Evolutionary conservation across 2,888 invertebrate species (phyloP).

Genomic region (Megamerina dolium): DNA sequence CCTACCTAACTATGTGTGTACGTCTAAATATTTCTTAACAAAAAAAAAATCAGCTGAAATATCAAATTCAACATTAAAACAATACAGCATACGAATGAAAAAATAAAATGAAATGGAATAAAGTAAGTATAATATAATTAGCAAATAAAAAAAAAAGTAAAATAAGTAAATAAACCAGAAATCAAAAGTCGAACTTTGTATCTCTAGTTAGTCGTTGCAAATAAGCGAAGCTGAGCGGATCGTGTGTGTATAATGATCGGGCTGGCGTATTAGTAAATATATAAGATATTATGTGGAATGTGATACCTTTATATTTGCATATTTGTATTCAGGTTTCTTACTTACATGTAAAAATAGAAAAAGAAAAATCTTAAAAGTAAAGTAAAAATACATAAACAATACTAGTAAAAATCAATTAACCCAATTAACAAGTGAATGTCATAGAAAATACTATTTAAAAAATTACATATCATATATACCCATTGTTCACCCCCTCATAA

Average conservation of each 20-base stretch:
- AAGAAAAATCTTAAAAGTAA: neutral
- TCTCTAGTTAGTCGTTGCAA: slow-evolving; percentile 14
- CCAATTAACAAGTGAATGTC: slow-evolving; percentile 10
- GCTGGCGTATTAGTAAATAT: no score
- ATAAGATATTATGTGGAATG: no score
- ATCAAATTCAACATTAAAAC: neutral
- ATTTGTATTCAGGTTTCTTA: no score
- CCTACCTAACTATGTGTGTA: no score
- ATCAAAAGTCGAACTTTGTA: slow-evolving; percentile 15
- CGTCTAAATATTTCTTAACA: no score
- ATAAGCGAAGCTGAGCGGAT: slow-evolving; percentile 13
- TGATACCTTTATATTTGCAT: no score
- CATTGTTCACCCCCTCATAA: no score
- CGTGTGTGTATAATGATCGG: no score
- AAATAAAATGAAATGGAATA: neutral
- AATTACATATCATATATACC: no score
- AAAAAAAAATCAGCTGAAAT: slow-evolving; percentile 7
- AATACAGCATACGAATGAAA: neutral
- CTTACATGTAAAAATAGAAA: slow-evolving; percentile 2
- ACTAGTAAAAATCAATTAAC: slow-evolving; percentile 6
- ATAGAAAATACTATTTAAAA: no score
- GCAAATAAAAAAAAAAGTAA: neutral
- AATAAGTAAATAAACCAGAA: slow-evolving; percentile 9
- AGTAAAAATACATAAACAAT: neutral
- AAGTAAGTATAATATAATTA: neutral